Base-by-base conservation (phyloP, 2,797 vertebrate species). In the Lutjanus campechanus region DNA sequence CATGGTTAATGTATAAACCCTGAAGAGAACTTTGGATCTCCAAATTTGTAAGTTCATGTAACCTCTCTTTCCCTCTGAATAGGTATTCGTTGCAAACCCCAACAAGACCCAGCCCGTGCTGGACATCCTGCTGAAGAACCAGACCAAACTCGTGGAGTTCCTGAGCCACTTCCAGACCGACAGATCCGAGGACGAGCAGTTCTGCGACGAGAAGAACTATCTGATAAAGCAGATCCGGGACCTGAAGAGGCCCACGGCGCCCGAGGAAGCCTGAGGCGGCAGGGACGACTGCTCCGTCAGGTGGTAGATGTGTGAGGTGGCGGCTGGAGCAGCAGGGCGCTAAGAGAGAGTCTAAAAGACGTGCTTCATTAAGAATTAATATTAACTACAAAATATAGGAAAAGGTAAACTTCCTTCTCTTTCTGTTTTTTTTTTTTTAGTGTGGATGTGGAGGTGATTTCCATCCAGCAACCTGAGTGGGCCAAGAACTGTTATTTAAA, bases 151-250 rank as follows among this genome's bases (percentile, higher is more conserved):
- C 4, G 94, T 96, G 79, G 96, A 96, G 0, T 96, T 96, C 92
- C 93, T 96, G 83, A 92, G 93, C 89, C 93, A 96, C 82, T 96
- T 96, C 90, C 96, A 96, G 93, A 96, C 94, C 0, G 96, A 96
- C 90, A 63, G 96, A 25, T 91, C 95, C 0, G 96, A 96, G 77
- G 96, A 96, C 3, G 96, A 96, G 92, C 96, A 96, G 93, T 96
- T 96, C 93, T 96, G 95, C 1, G 96, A 96, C 0, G 96, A 96
- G 93, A 96, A 96, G 90, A 96, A 96, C 94, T 96, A 96, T 93
- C 93, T 96, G 85, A 92, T 96, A 16, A 96, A 96, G 90, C 96
- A 96, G 92, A 96, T 96, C 87, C 95, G 95, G 44, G 96, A 96
- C 85, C 93, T 96, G 81, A 96, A 96, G 91, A 94, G 93, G 87